Evolutionary conservation across 2,888 invertebrate species (phyloP).

Genomic region (Noctuana brunneofusca): DNA sequence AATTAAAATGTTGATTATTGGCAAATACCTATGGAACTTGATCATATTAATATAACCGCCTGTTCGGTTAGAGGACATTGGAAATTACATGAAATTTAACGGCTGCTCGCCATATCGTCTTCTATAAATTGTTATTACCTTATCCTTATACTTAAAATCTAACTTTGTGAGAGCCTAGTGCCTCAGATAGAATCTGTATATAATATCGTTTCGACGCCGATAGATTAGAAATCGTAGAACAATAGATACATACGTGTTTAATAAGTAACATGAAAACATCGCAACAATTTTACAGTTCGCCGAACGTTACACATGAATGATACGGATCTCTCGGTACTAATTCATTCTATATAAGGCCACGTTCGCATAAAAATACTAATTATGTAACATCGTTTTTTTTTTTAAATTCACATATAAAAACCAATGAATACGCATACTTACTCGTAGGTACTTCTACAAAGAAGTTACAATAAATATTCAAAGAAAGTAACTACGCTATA

Average conservation of each 20-base stretch:
- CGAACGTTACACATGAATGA: slow-evolving; percentile 22
- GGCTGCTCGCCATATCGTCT: too few species aligned
- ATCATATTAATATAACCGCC: too few species aligned
- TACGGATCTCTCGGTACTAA: slow-evolving; percentile 22
- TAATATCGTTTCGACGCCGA: too few species aligned
- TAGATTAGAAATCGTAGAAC: too few species aligned
- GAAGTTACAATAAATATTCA: slow-evolving; percentile 27
- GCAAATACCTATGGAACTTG: too few species aligned
- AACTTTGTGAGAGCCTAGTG: too few species aligned
- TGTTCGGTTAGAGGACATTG: too few species aligned
- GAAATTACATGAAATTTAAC: too few species aligned
- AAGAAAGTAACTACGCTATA: slow-evolving; percentile 21
- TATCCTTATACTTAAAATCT: too few species aligned
- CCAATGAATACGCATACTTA: slow-evolving; percentile 20
- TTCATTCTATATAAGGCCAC: slow-evolving; percentile 29
- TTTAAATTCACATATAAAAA: slow-evolving; percentile 27
- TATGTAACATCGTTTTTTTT: slow-evolving; percentile 9
- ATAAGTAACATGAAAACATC: slow-evolving; percentile 1
- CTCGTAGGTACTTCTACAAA: slow-evolving; percentile 13
- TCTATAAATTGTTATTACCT: too few species aligned
- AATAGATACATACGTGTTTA: background rate
- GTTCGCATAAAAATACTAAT: slow-evolving; percentile 26
- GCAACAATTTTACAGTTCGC: slow-evolving; percentile 30
- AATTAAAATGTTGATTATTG: too few species aligned
- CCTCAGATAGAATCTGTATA: too few species aligned